Conservation (phyloP, 2,113 vertebrate genomes). For the Hepsetus odoe region DNA sequence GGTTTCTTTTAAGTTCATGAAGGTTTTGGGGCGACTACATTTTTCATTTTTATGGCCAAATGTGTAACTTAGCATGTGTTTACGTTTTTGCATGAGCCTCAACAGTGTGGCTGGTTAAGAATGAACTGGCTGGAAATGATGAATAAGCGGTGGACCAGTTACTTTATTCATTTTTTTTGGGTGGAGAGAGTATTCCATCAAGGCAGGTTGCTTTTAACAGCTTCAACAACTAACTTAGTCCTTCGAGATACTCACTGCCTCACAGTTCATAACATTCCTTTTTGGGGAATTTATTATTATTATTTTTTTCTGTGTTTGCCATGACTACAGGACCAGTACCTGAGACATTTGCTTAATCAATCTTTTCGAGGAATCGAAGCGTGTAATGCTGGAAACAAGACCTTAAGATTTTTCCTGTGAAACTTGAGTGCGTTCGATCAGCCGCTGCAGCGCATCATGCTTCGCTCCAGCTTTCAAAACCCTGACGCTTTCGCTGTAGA, state of each 20-base stretch:
- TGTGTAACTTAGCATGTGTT: no score
- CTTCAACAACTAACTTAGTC: background rate
- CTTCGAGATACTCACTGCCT: background rate
- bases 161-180: background rate
- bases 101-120: background rate
- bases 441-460: constrained; percentile 56
- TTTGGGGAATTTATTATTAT: background rate
- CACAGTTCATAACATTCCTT: background rate
- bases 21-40: no score
- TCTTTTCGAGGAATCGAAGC: constrained; percentile 5
- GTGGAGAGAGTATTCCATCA: no score
- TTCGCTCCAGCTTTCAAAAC: constrained; percentile 49
- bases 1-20: no score
- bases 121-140: background rate
- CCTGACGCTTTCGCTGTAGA: background rate
- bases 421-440: constrained; percentile 65
- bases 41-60: no score
- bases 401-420: constrained; percentile 65
- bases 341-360: constrained; percentile 44
- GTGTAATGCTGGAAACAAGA: constrained; percentile 43
- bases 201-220: background rate
- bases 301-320: constrained; percentile 18
- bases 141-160: background rate
- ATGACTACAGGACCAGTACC: constrained; percentile 19
- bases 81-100: background rate